Percentiles rank a stretch among this genome's conserved stretches.
Evolutionary conservation across 2,888 invertebrate genomes (phyloP).

Genomic region (Pasiphila rectangulata): DNA sequence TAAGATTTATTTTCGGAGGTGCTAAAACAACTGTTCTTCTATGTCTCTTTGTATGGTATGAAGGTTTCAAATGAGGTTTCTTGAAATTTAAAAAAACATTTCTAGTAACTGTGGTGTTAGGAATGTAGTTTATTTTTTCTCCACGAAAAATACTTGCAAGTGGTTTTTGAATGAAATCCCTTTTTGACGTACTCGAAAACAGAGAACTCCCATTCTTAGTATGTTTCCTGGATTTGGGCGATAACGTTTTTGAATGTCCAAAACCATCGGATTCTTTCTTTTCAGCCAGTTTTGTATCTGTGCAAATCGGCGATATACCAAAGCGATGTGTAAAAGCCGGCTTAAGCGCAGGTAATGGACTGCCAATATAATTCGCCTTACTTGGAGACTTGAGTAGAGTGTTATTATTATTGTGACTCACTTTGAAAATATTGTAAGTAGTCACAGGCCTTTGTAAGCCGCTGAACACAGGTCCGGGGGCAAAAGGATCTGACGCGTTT

Average conservation of each 20-base stretch:
- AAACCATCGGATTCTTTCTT: constrained; percentile 57
- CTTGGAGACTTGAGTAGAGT: constrained; percentile 65
- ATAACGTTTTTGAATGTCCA: constrained; percentile 52
- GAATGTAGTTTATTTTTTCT: constrained; percentile 69
- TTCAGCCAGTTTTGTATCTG: constrained; percentile 46
- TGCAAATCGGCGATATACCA: constrained; percentile 67
- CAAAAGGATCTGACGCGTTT: constrained; percentile 72
- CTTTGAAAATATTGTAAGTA: constrained; percentile 72
- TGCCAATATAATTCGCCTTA: constrained; percentile 54
- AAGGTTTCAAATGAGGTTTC: constrained; percentile 65
- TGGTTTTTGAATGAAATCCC: constrained; percentile 57
- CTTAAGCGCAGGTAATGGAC: constrained; percentile 63
- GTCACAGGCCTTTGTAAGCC: constrained; percentile 70
- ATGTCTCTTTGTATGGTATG: constrained; percentile 78
- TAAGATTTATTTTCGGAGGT: constrained; percentile 72
- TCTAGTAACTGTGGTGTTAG: constrained; percentile 67
- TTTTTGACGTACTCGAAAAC: constrained; percentile 51
- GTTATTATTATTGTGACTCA: constrained; percentile 70
- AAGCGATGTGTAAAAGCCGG: constrained; percentile 74
- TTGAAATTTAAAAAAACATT: constrained; percentile 75
- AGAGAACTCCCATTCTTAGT: constrained; percentile 47
- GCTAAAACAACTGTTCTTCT: constrained; percentile 77
- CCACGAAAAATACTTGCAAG: constrained; percentile 69
- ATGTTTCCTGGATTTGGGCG: constrained; percentile 63
- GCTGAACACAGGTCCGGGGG: constrained; percentile 76